Conservation (phyloP, 2,888 invertebrate genomes). For the Podotricha telesiphe region DNA sequence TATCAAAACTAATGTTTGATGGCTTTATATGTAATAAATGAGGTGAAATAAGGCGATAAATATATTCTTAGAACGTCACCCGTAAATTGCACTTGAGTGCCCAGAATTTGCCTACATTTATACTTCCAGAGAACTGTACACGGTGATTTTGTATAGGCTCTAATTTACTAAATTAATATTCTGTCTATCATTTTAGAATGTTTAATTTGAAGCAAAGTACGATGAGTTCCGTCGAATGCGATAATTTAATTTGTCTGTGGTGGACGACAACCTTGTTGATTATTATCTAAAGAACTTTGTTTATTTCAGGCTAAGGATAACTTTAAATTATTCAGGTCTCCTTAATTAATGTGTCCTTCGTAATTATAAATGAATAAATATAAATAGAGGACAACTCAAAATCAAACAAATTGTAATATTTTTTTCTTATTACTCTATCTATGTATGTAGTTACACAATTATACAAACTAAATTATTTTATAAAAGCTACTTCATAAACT, state of each 20-base stretch:
- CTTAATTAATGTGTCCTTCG: constrained; percentile 26
- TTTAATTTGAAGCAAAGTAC: constrained; percentile 54
- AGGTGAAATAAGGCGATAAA: background rate
- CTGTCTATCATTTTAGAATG: constrained; percentile 54
- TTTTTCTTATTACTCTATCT: no score
- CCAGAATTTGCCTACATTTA: background rate
- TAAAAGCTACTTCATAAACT: no score
- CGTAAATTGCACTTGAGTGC: background rate
- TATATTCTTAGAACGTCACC: background rate
- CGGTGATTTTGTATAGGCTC: constrained; percentile 30
- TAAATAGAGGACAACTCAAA: no score
- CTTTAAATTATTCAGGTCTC: constrained; percentile 25
- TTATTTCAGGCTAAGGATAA: constrained; percentile 34
- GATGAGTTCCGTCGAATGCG: constrained; percentile 53
- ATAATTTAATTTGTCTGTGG: constrained; percentile 35
- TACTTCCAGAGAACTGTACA: background rate
- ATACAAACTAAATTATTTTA: no score
- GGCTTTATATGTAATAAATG: background rate
- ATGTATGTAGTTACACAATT: no score
- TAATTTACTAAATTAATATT: constrained; percentile 65
- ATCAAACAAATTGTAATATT: no score
- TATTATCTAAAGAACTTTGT: constrained; percentile 35
- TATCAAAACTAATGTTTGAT: background rate
- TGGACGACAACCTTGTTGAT: constrained; percentile 32
- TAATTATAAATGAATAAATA: background rate